Percentiles rank a stretch among this genome's conserved stretches.
Conservation (phyloP, 2,888 invertebrate species). For the Drosophila affinis region DNA sequence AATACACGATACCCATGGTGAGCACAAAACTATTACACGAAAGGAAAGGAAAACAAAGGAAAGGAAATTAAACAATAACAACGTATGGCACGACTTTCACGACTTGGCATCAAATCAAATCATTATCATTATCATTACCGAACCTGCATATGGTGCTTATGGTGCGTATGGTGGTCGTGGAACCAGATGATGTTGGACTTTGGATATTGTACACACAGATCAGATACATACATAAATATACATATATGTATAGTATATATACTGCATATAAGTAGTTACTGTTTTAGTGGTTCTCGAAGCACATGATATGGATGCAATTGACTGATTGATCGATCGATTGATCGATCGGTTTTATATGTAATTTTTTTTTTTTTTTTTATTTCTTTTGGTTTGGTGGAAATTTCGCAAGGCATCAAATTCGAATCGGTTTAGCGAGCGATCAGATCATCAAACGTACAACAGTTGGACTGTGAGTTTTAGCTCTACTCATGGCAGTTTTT, state of each 20-base stretch:
- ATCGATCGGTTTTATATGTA: constrained; percentile 39
- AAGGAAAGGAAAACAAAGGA: constrained; percentile 42
- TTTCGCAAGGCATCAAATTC: constrained; percentile 60
- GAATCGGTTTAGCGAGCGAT: constrained; percentile 61
- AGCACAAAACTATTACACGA: constrained; percentile 46
- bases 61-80: constrained; percentile 46
- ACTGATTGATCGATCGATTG: constrained; percentile 60
- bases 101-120: constrained; percentile 56
- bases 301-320: constrained; percentile 65
- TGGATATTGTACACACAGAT: constrained; percentile 31
- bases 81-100: constrained; percentile 51
- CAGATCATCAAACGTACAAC: constrained; percentile 56
- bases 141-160: constrained; percentile 59
- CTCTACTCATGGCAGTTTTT: constrained; percentile 58
- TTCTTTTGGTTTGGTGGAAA: constrained; percentile 24
- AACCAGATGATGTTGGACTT: constrained; percentile 72
- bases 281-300: constrained; percentile 52
- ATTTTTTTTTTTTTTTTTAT: constrained; percentile 12
- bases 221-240: constrained; percentile 24
- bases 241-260: neutral
- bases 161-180: constrained; percentile 64
- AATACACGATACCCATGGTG: constrained; percentile 18
- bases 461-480: constrained; percentile 64
- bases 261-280: constrained; percentile 22
- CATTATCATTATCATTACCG: constrained; percentile 48